Conservation (phyloP, 1,140 invertebrate genomes). For the Ditylenchus dipsaci region DNA sequence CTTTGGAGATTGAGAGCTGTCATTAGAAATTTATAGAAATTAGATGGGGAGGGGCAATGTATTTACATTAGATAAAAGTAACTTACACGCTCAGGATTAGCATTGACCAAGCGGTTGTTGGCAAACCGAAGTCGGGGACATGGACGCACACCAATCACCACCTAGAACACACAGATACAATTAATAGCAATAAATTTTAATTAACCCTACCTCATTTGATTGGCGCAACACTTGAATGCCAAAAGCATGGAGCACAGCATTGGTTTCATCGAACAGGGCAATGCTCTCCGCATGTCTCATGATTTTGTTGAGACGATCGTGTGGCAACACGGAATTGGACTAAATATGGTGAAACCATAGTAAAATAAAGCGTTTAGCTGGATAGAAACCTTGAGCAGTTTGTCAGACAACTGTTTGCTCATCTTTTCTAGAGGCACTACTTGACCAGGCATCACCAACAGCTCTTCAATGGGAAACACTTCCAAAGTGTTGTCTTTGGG, state of each 20-base stretch:
- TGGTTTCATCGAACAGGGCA: neutral
- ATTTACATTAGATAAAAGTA: neutral
- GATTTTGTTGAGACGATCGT: neutral
- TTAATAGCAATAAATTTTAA: neutral
- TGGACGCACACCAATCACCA: constrained; percentile 28
- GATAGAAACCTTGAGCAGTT: constrained; percentile 2
- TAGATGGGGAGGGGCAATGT: too few relatives aligned
- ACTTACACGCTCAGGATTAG: constrained; percentile 15
- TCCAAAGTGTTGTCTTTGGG: constrained; percentile 13
- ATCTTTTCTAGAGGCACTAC: constrained; percentile 26
- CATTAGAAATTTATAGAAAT: too few relatives aligned
- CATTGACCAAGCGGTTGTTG: constrained; percentile 34
- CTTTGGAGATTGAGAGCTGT: too few relatives aligned
- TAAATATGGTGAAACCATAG: neutral
- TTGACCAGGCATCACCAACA: constrained; percentile 26
- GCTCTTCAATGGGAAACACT: constrained; percentile 20
- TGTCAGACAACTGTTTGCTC: constrained; percentile 16
- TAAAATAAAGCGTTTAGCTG: neutral
- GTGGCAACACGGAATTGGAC: neutral
- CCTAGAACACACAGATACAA: neutral
- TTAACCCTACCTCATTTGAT: neutral
- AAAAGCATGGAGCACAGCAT: neutral
- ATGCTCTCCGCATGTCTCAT: neutral
- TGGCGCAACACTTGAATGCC: neutral
- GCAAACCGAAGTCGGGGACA: constrained; percentile 29